These are phyloP conservation scores for Bembecia ichneumoniformis DNA, from an alignment of 2,888 invertebrate species.

Conservation along the genomic window DNA sequence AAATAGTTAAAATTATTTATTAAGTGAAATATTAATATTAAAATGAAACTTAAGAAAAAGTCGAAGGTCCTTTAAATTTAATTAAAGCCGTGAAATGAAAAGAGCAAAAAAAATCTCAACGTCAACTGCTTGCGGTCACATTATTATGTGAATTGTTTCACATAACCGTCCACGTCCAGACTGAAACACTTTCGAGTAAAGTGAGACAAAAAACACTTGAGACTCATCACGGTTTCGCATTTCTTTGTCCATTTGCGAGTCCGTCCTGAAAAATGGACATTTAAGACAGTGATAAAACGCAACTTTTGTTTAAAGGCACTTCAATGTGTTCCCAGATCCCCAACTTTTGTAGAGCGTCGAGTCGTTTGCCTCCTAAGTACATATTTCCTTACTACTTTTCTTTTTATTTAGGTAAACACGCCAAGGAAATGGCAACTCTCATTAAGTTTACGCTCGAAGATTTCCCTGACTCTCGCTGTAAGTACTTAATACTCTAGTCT, in stretches of 20 bases:
- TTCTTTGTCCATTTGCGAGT: constrained; percentile 40
- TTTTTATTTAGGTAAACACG: constrained; percentile 45
- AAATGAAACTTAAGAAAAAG: too few species aligned
- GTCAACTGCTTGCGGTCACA: not conserved
- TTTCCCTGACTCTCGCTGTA: constrained; percentile 2
- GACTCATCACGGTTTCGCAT: constrained; percentile 27
- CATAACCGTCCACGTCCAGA: constrained; percentile 19
- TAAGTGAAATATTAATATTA: too few species aligned
- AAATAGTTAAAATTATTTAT: too few species aligned
- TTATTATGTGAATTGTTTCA: constrained; percentile 3
- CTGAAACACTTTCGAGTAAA: constrained; percentile 22
- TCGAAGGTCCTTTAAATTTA: too few species aligned
- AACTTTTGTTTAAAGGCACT: constrained; percentile 53
- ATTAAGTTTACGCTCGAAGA: constrained; percentile 22
- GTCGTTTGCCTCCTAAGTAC: constrained; percentile 23
- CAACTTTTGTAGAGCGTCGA: constrained; percentile 29
- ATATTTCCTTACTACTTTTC: constrained; percentile 26
- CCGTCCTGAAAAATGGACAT: constrained; percentile 34
- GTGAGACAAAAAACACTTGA: constrained; percentile 25
- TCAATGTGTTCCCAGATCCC: constrained; percentile 29
- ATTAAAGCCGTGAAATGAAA: too few species aligned
- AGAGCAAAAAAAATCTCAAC: too few species aligned
- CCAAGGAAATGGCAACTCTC: constrained; percentile 35
- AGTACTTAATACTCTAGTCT: not conserved
- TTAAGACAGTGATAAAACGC: constrained; percentile 48